These are phyloP conservation scores for Pantherophis guttatus DNA, from an alignment of 2,113 vertebrate genomes.

Conservation along the genomic window DNA sequence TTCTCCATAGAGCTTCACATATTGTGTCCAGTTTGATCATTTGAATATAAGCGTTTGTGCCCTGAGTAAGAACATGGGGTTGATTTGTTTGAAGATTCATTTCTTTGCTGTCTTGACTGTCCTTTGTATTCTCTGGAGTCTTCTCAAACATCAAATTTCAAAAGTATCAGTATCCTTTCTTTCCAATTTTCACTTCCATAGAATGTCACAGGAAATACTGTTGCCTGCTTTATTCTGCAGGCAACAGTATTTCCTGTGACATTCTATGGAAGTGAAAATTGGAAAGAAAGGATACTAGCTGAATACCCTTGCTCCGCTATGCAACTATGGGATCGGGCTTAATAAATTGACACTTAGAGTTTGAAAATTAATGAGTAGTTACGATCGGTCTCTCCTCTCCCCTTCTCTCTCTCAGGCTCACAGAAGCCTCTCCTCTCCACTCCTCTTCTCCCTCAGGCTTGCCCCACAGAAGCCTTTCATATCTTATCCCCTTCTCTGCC, in stretches of 20 bases:
- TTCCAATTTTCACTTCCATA: background rate
- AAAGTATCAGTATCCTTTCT: background rate
- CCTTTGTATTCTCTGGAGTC: background rate
- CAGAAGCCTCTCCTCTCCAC: too few species aligned
- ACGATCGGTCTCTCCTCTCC: too few species aligned
- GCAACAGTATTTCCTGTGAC: background rate
- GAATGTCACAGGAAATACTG: background rate
- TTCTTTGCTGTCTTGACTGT: background rate
- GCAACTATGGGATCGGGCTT: too few species aligned
- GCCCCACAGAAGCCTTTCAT: too few species aligned
- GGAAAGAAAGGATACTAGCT: background rate
- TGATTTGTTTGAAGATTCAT: background rate
- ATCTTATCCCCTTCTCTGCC: too few species aligned
- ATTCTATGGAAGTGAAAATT: background rate
- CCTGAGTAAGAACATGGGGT: background rate
- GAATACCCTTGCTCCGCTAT: too few species aligned
- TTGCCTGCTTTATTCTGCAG: background rate
- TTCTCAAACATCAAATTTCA: background rate
- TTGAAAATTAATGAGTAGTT: too few species aligned
- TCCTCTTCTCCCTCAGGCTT: too few species aligned
- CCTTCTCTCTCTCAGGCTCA: too few species aligned
- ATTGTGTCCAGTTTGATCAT: background rate
- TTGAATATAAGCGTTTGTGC: background rate
- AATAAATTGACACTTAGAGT: too few species aligned
- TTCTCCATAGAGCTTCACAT: background rate